Evolutionary conservation across 2,797 vertebrate species (phyloP), one percentile per base, ranked within the genome.

Genomic region (Enteromius radiatus): DNA sequence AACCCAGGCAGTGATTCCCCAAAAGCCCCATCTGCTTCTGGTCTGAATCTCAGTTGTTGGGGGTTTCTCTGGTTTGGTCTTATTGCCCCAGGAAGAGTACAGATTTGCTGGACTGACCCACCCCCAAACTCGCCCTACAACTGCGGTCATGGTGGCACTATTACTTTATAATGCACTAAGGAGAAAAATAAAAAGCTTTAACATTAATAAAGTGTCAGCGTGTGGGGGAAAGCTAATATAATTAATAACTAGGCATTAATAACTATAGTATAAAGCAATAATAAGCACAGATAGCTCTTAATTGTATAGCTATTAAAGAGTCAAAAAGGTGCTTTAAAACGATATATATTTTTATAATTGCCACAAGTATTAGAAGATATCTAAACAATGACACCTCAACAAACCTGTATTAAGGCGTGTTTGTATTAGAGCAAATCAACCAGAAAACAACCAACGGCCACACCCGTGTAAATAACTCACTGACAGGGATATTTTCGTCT

Each of bases 41-140:
- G 78, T 84, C 8, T 84, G 85, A 41, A 28, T 71, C 56, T 89
- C 80, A 1, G 52, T 61, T 67, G 19, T 76, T 52, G 52, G 5
- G 36, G 67, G 59, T 31, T 82, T 74, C 26, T 88, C 83, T 3
- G 14, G 12, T n/a, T 83, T 47, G 11, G 73, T 49, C 1, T 85
- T 89, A 43, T 76, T 76, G 0, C 88, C 89, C 94, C 93, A 93
- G 17, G 87, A 87, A 5, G 87, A 86, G 76, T 90, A 90, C 26
- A 88, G 73, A 47, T 89, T 79, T 1, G 64, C 59, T 0, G 93
- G 93, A 45, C 90, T 87, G 49, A 93, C 68, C 94, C 94, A 96
- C 1, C 92, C 89, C 94, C 92, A 93, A 3, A 91, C 93, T 82
- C 84, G 88, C 26, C 91, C 91, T 3, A 91, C 83, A 41, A 91